phyloP scores from a whole-genome alignment of 2,888 invertebrate genomes.

The Sinelater perroti region DNA sequence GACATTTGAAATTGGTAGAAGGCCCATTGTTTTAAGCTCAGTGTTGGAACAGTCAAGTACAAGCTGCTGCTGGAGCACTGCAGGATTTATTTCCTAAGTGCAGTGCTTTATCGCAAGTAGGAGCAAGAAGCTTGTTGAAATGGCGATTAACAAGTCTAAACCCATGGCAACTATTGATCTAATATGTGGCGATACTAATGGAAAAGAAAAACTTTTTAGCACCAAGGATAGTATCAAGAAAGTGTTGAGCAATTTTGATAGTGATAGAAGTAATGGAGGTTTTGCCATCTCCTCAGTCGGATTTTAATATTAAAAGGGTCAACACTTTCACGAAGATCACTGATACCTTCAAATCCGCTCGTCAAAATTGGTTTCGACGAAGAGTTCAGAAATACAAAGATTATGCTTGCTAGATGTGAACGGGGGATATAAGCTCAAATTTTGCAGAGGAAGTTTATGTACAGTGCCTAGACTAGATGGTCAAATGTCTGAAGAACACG shows the following conservation, averaged over 20 bases:
- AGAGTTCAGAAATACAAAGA: constrained; percentile 54
- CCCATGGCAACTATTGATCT: constrained; percentile 35
- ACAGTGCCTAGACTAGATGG: constrained; percentile 57
- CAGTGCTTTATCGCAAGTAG: constrained; percentile 41
- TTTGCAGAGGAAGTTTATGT: constrained; percentile 50
- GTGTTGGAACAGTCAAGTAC: constrained; percentile 62
- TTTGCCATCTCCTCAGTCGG: constrained; percentile 57
- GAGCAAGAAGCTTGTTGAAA: constrained; percentile 39
- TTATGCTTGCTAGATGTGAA: constrained; percentile 48
- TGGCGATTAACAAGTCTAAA: constrained; percentile 37
- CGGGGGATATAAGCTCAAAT: constrained; percentile 55
- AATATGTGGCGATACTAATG: constrained; percentile 32
- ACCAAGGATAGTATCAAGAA: constrained; percentile 53
- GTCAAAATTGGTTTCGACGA: constrained; percentile 65
- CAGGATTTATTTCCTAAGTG: constrained; percentile 47
- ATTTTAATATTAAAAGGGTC: constrained; percentile 55
- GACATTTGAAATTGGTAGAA: constrained; percentile 10
- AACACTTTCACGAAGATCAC: constrained; percentile 69
- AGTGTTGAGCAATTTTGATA: constrained; percentile 51
- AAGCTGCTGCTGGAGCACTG: constrained; percentile 50
- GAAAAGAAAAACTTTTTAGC: constrained; percentile 38
- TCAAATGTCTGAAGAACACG: constrained; percentile 62
- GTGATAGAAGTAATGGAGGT: constrained; percentile 53
- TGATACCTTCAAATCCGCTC: constrained; percentile 63
- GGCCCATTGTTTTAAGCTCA: constrained; percentile 32